These are phyloP conservation scores for Protobothrops flavoviridis DNA, from an alignment of 2,113 vertebrate genomes.

Conservation along the genomic window DNA sequence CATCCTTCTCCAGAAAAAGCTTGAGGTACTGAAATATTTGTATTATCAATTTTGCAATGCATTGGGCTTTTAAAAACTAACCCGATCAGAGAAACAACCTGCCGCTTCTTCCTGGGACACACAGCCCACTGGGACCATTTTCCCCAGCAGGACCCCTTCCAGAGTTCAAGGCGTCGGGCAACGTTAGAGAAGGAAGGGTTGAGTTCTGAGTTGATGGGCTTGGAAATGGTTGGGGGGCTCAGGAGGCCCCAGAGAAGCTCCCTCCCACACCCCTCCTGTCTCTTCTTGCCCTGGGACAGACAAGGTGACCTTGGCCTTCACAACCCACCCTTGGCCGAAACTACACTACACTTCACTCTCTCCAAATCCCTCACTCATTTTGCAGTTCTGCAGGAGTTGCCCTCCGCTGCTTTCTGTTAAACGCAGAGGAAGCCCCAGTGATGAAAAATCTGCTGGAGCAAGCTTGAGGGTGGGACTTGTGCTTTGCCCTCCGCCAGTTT, in stretches of 20 bases:
- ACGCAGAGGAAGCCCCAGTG: conserved; percentile 22
- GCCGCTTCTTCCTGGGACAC: no score
- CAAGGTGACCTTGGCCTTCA: neutral
- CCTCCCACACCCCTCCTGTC: neutral
- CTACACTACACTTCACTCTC: no score
- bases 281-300: neutral
- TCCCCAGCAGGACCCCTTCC: no score
- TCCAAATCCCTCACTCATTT: no score
- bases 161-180: no score
- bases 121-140: no score
- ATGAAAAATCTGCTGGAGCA: conserved; percentile 50
- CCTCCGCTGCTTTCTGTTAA: no score
- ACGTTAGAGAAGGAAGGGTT: no score
- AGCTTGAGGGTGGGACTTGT: conserved; percentile 16
- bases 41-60: neutral
- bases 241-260: no score
- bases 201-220: no score
- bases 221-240: no score
- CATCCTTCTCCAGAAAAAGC: neutral
- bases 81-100: neutral
- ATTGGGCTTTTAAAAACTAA: neutral
- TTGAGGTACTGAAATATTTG: neutral
- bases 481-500: neutral
- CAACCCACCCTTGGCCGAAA: neutral
- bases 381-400: no score